Percentiles rank a stretch among this genome's conserved stretches.
These are phyloP conservation scores for Etia nguti DNA, from an alignment of 2,113 vertebrate species.

Conservation along the genomic window DNA sequence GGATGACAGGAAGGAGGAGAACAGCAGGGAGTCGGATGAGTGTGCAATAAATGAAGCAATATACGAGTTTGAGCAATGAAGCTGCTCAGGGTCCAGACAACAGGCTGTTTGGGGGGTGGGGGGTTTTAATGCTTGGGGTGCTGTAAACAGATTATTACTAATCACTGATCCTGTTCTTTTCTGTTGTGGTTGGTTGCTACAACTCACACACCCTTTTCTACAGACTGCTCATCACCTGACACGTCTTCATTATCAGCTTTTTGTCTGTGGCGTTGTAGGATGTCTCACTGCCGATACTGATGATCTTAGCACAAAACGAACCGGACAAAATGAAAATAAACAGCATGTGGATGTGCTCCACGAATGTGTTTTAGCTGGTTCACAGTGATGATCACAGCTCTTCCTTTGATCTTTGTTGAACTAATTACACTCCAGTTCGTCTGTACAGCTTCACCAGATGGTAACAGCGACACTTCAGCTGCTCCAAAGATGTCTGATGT, in stretches of 20 bases:
- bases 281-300: neutral
- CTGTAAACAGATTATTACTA: constrained; percentile 61
- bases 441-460: neutral
- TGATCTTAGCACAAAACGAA: neutral
- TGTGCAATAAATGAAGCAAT: neutral
- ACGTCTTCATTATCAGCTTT: neutral
- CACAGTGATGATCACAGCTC: neutral
- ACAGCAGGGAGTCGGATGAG: neutral
- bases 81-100: neutral
- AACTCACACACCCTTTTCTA: neutral
- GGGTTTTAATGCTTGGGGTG: neutral
- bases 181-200: neutral
- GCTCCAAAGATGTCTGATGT: neutral
- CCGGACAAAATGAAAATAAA: neutral
- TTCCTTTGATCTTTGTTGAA: neutral
- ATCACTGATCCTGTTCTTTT: constrained; percentile 34
- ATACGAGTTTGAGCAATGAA: neutral
- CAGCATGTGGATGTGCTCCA: neutral
- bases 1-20: neutral
- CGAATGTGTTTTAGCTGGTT: neutral
- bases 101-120: neutral
- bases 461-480: neutral
- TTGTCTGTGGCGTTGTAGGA: neutral
- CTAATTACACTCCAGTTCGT: constrained; percentile 3
- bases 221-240: neutral